Evolutionary conservation across 2,888 invertebrate genomes (phyloP).

Genomic region (Sicus ferrugineus): DNA sequence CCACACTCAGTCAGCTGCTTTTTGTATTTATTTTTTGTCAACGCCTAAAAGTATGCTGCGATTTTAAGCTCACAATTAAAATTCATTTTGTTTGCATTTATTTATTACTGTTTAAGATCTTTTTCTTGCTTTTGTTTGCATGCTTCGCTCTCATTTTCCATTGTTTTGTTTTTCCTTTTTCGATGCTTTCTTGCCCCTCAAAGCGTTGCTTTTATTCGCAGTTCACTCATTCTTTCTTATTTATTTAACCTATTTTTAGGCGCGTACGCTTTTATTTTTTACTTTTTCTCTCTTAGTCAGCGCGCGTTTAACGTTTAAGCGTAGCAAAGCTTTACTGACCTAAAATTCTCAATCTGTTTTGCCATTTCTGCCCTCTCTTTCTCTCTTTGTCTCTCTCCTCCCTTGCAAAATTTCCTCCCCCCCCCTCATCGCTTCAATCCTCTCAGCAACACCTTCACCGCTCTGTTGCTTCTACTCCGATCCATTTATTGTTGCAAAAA

Average conservation of each 20-base stretch:
- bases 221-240: conserved; percentile 23
- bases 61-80: too few relatives aligned
- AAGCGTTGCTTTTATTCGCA: conserved; percentile 2
- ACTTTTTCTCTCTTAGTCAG: background rate
- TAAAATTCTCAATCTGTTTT: conserved; percentile 28
- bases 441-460: too few relatives aligned
- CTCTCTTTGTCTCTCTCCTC: conserved; percentile 4
- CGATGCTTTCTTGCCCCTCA: background rate
- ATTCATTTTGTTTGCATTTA: too few relatives aligned
- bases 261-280: background rate
- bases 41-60: too few relatives aligned
- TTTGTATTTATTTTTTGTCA: too few relatives aligned
- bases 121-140: too few relatives aligned
- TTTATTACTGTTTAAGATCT: too few relatives aligned
- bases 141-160: too few relatives aligned
- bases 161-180: background rate
- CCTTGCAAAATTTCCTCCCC: conserved; percentile 15
- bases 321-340: conserved; percentile 28
- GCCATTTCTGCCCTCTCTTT: background rate
- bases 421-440: conserved; percentile 25
- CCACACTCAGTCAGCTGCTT: too few relatives aligned
- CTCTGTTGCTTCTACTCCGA: too few relatives aligned
- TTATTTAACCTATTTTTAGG: conserved; percentile 32
- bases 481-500: conserved; percentile 26
- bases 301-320: too few relatives aligned